Evolutionary conservation across 2,113 vertebrate genomes (phyloP).

Genomic region (Chlorodrepanis virens): DNA sequence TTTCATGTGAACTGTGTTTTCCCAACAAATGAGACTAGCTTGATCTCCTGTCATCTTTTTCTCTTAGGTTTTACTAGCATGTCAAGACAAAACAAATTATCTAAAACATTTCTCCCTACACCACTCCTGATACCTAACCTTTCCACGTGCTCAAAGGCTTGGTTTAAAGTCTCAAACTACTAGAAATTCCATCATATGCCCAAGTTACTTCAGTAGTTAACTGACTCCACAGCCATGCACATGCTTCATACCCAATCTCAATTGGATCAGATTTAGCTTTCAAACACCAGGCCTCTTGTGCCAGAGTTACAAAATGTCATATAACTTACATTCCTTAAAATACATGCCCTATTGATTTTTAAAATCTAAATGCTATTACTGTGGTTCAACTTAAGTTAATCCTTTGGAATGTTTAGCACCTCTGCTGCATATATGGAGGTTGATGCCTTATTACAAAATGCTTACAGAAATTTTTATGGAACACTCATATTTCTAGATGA

Average conservation of each 20-base stretch:
- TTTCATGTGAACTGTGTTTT: neutral
- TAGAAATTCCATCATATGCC: neutral
- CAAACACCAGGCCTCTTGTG: neutral
- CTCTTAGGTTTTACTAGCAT: neutral
- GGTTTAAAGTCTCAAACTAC: neutral
- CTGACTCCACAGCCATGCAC: neutral
- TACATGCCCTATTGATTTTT: accelerated
- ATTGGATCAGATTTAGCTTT: neutral
- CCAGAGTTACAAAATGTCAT: neutral
- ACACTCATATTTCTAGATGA: neutral
- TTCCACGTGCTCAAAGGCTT: neutral
- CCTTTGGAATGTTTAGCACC: neutral
- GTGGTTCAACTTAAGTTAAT: neutral
- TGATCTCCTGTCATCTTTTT: neutral
- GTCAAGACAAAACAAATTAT: neutral
- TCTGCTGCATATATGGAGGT: neutral
- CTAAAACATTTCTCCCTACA: neutral
- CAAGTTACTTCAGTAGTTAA: neutral
- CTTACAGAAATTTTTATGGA: neutral
- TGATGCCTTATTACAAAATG: neutral
- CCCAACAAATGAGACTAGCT: neutral
- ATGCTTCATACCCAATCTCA: neutral
- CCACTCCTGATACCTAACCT: neutral
- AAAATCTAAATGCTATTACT: neutral
- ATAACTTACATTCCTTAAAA: neutral